Conservation (phyloP, 1,140 invertebrate genomes). For the Zaprionus inermis region DNA sequence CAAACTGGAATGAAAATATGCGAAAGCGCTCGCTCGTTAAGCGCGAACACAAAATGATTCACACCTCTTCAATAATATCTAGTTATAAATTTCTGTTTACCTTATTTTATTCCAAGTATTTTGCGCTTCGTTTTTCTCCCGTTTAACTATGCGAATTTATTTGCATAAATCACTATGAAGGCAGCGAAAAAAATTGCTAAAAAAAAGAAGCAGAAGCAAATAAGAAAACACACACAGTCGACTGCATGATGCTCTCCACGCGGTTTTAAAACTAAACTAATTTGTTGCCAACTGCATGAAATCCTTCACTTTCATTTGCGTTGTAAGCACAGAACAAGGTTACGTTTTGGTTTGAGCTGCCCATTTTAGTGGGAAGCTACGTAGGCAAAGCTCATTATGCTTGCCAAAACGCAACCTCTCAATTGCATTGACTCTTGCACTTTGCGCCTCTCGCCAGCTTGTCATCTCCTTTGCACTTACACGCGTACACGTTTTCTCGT, state of each 20-base stretch:
- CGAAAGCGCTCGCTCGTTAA: background rate
- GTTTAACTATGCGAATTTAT: slow-evolving; percentile 58
- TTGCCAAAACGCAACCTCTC: background rate
- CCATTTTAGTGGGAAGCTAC: background rate
- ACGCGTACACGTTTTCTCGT: background rate
- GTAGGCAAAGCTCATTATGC: background rate
- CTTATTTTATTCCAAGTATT: slow-evolving; percentile 37
- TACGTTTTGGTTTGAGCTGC: background rate
- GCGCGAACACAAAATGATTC: slow-evolving; percentile 28
- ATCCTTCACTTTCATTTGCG: background rate
- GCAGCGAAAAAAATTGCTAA: slow-evolving; percentile 13
- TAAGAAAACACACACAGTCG: background rate
- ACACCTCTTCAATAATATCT: slow-evolving; percentile 20
- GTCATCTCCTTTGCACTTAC: background rate
- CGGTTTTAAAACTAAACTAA: background rate
- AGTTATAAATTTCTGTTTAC: slow-evolving; percentile 30
- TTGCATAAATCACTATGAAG: slow-evolving; percentile 47
- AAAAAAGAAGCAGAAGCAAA: background rate
- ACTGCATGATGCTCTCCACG: background rate
- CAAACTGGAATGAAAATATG: slow-evolving; percentile 4
- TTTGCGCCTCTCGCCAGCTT: no score
- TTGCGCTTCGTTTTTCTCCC: slow-evolving; percentile 11
- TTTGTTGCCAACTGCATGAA: background rate
- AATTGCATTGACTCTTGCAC: background rate
- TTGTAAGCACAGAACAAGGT: background rate